These are phyloP conservation scores for Lasioglossum morio DNA, from an alignment of 2,888 invertebrate genomes.

Conservation along the genomic window DNA sequence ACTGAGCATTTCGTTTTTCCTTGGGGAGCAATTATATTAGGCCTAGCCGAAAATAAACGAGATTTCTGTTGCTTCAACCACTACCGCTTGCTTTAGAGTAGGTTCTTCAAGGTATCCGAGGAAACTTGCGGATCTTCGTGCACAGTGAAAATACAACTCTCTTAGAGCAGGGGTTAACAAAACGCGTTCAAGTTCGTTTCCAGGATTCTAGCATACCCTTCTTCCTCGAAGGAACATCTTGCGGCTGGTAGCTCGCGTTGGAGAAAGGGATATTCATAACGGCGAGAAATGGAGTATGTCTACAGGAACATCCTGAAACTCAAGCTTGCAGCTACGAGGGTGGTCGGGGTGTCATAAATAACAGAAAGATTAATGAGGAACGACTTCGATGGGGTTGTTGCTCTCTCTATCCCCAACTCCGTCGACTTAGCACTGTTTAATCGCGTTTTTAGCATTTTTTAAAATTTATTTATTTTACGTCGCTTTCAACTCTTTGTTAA, in stretches of 20 bases:
- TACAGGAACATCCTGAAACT: constrained; percentile 6
- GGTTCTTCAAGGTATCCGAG: too few species aligned
- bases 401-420: neutral
- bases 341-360: constrained; percentile 19
- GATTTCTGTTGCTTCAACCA: neutral
- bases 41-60: neutral
- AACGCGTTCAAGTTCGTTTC: neutral
- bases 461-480: too few species aligned
- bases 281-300: neutral
- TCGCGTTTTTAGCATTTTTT: neutral
- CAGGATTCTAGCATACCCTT: neutral
- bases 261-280: constrained; percentile 1
- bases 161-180: neutral
- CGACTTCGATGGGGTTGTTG: neutral
- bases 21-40: neutral
- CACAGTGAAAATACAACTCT: neutral
- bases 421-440: neutral
- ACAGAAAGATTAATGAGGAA: constrained; percentile 8
- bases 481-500: too few species aligned
- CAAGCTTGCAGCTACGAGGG: neutral
- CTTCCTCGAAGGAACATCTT: neutral
- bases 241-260: neutral
- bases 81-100: neutral
- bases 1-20: neutral
- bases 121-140: too few species aligned